A percentile compares a stretch with the other conserved stretches of the same genome.
Evolutionary conservation across 2,888 invertebrate species (phyloP).

Genomic region (Tipula unca): DNA sequence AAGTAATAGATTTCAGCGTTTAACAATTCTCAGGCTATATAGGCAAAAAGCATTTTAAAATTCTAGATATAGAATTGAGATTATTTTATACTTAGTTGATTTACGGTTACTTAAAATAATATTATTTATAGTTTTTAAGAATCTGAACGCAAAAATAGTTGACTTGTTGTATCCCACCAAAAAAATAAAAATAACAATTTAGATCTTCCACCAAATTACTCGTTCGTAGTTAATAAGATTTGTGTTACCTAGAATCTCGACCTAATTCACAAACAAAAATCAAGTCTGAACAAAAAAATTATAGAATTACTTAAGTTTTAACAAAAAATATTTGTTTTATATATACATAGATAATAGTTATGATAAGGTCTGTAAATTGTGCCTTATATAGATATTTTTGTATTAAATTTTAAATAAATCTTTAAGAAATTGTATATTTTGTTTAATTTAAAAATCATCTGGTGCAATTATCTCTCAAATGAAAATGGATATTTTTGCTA

Average conservation of each 20-base stretch:
- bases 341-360: neutral
- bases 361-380: neutral
- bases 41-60: neutral
- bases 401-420: neutral
- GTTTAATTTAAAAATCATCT: neutral
- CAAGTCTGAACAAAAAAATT: neutral
- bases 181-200: neutral
- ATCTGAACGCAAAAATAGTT: neutral
- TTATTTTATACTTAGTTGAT: neutral
- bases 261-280: neutral
- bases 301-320: neutral
- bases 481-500: no score
- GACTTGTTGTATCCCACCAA: neutral
- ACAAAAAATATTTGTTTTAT: neutral
- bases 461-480: neutral
- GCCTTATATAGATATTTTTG: neutral
- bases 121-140: neutral
- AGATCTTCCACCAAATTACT: neutral
- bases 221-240: neutral
- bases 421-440: neutral
- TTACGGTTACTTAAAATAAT: neutral
- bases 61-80: neutral
- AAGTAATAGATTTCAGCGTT: conserved; percentile 29
- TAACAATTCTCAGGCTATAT: neutral
- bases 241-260: neutral